Conservation (phyloP, 2,113 vertebrate genomes). For the Sorex araneus region DNA sequence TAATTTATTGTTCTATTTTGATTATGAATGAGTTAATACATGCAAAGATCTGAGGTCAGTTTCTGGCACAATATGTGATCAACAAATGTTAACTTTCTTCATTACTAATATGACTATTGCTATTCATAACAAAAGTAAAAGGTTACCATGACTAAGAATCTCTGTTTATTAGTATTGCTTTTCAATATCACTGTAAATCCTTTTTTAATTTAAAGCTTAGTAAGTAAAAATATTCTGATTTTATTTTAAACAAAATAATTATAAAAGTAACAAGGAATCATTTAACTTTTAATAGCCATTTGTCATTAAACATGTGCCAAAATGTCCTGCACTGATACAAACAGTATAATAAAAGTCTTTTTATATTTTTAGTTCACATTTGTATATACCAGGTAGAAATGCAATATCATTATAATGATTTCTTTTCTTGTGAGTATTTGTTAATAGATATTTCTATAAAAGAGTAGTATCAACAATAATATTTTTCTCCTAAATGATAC, state of each 20-base stretch:
- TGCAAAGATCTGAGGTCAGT: not conserved
- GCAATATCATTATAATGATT: slow-evolving; percentile 2
- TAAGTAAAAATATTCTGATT: slow-evolving; percentile 18
- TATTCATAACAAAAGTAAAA: not conserved
- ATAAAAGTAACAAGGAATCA: not conserved
- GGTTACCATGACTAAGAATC: not conserved
- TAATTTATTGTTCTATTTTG: not conserved
- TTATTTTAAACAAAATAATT: slow-evolving; percentile 51
- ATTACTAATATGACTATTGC: not conserved
- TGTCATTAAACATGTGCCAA: not conserved
- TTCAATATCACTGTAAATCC: not conserved
- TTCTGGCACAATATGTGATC: not conserved
- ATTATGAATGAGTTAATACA: not conserved
- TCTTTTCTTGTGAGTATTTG: not conserved
- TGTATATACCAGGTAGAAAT: not conserved
- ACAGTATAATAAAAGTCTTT: slow-evolving; percentile 24
- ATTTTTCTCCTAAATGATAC: slow-evolving; percentile 8
- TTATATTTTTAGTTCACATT: not conserved
- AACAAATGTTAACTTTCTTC: not conserved
- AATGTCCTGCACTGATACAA: not conserved
- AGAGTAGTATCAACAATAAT: not conserved
- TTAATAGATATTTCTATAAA: slow-evolving; percentile 3
- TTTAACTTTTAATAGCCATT: slow-evolving; percentile 8
- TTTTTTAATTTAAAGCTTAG: slow-evolving; percentile 14
- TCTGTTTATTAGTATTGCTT: slow-evolving; percentile 36